These are phyloP conservation scores for Nanorana parkeri DNA, from an alignment of 2,113 vertebrate genomes.

Conservation along the genomic window DNA sequence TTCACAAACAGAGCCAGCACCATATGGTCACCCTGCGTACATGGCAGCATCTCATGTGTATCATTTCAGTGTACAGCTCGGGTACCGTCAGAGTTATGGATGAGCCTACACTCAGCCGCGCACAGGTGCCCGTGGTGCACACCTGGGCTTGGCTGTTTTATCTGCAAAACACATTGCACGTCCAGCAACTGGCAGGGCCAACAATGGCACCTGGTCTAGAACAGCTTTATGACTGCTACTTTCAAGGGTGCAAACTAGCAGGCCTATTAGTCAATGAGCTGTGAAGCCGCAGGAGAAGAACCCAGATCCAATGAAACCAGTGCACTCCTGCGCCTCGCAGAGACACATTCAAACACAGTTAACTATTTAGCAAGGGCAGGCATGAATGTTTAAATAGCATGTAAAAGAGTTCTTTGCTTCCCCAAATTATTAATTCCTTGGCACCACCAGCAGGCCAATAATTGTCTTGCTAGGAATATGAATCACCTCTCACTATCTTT, in stretches of 20 bases:
- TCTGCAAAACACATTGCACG: slow-evolving; percentile 36
- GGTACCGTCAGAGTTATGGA: slow-evolving; percentile 53
- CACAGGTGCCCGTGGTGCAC: slow-evolving; percentile 49
- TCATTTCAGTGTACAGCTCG: slow-evolving; percentile 37
- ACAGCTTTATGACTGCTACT: slow-evolving; percentile 44
- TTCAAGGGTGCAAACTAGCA: slow-evolving; percentile 46
- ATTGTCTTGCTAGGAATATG: slow-evolving; percentile 51
- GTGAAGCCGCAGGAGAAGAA: slow-evolving; percentile 41
- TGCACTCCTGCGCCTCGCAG: not conserved
- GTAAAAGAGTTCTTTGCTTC: slow-evolving; percentile 47
- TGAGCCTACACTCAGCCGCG: slow-evolving; percentile 44
- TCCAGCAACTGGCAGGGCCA: slow-evolving; percentile 55
- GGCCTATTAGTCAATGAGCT: slow-evolving; percentile 49
- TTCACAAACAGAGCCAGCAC: slow-evolving; percentile 30
- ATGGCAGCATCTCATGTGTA: slow-evolving; percentile 51
- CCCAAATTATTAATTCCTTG: slow-evolving; percentile 49
- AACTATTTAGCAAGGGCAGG: slow-evolving; percentile 24
- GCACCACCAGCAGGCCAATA: slow-evolving; percentile 43
- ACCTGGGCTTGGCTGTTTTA: slow-evolving; percentile 53
- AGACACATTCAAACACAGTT: not conserved
- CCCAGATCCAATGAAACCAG: not conserved
- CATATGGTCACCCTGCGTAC: slow-evolving; percentile 52
- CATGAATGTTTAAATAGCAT: slow-evolving; percentile 49
- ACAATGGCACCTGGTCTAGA: slow-evolving; percentile 52
- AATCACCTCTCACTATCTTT: slow-evolving; percentile 52